A percentile compares a stretch with the other conserved stretches of the same genome.
These are phyloP conservation scores for Dinocampus coccinellae DNA, from an alignment of 2,888 invertebrate species.

Conservation along the genomic window DNA sequence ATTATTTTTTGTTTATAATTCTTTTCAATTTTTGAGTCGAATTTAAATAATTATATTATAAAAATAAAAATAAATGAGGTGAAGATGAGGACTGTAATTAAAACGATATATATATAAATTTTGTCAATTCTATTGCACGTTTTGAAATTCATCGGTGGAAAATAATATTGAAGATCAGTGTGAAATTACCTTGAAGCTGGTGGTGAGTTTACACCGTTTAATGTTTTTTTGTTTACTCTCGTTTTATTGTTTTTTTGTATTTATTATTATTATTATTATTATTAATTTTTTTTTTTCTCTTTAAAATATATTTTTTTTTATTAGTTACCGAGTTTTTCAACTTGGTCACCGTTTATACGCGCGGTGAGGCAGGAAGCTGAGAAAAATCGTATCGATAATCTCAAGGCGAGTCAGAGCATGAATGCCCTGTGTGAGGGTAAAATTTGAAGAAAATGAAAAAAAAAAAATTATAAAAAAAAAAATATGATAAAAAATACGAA, in stretches of 20 bases:
- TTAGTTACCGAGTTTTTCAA: neutral
- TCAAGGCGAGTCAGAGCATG: neutral
- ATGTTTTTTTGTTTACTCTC: neutral
- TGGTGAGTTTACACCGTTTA: slow-evolving; percentile 14
- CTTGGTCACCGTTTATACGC: neutral
- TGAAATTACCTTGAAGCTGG: slow-evolving; percentile 18
- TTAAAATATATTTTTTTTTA: too few relatives aligned
- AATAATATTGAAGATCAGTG: slow-evolving; percentile 4
- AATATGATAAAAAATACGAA: slow-evolving; percentile 11
- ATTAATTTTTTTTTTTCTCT: too few relatives aligned
- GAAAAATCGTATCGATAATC: slow-evolving; percentile 11
- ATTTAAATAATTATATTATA: neutral
- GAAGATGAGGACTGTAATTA: neutral
- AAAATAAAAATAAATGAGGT: neutral
- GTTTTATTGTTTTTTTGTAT: neutral
- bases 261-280: too few relatives aligned
- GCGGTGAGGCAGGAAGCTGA: neutral
- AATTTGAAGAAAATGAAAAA: neutral
- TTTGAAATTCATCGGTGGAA: neutral
- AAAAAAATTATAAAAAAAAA: neutral
- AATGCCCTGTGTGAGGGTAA: neutral
- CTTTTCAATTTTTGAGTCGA: neutral
- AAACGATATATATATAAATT: neutral
- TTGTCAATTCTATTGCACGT: neutral
- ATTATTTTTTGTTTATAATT: neutral